These are phyloP conservation scores for Pandemis heparana DNA, from an alignment of 2,888 invertebrate species.

Conservation along the genomic window DNA sequence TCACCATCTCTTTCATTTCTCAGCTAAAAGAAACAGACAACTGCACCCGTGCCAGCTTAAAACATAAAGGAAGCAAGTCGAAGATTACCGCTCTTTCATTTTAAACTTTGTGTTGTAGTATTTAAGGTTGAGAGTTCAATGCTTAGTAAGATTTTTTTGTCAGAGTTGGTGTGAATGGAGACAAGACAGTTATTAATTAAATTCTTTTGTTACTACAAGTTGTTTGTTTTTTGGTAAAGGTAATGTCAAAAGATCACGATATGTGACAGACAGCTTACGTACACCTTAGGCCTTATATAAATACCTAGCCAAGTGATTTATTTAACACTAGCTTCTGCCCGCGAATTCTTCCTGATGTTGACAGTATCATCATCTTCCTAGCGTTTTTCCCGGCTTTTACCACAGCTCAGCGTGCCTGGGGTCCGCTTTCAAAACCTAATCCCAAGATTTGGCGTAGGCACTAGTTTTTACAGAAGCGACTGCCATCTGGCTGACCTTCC, in stretches of 20 bases:
- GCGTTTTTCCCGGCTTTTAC: no score
- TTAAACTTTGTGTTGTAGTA: background rate
- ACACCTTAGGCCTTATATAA: background rate
- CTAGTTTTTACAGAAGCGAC: no score
- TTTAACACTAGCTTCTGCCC: no score
- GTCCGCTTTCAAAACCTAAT: no score
- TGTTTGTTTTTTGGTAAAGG: conserved; percentile 1
- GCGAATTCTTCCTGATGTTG: no score
- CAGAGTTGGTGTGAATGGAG: background rate
- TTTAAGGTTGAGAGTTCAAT: background rate
- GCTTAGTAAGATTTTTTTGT: background rate
- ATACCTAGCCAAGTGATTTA: background rate
- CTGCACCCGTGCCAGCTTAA: background rate
- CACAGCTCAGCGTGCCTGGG: no score
- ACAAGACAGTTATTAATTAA: conserved; percentile 22
- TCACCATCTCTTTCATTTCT: background rate
- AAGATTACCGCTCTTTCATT: background rate
- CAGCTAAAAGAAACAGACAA: background rate
- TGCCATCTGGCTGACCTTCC: no score
- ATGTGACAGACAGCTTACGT: background rate
- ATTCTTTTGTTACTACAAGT: conserved; percentile 5
- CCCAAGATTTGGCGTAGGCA: no score
- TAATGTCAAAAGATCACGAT: background rate
- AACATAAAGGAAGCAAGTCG: background rate
- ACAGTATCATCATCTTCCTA: no score